These are phyloP conservation scores for Drosophila cardini DNA, from an alignment of 1,140 invertebrate genomes.

Conservation along the genomic window DNA sequence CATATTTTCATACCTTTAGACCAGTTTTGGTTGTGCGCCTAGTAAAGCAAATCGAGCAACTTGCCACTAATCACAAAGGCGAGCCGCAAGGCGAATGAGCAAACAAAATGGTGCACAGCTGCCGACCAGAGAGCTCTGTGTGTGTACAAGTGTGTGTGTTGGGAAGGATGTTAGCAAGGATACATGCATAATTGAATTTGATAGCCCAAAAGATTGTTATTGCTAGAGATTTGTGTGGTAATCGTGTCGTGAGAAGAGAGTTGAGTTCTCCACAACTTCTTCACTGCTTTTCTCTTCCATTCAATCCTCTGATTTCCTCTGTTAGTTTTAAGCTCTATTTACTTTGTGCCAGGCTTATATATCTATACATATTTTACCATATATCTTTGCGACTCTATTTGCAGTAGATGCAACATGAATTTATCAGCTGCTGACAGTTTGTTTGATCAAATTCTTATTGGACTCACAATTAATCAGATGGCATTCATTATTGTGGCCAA, in stretches of 20 bases:
- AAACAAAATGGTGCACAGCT: conserved; percentile 53
- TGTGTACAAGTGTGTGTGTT: conserved; percentile 1
- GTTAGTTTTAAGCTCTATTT: conserved; percentile 52
- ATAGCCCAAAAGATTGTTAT: conserved; percentile 71
- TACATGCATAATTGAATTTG: conserved; percentile 78
- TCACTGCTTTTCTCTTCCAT: conserved; percentile 4
- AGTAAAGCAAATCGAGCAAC: conserved; percentile 54
- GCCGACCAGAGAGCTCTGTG: conserved; percentile 8
- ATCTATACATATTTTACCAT: conserved; percentile 47
- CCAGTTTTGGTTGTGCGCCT: conserved; percentile 5
- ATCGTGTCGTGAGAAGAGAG: conserved; percentile 41
- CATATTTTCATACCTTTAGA: conserved; percentile 1
- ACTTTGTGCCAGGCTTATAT: conserved; percentile 38
- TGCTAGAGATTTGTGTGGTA: conserved; percentile 62
- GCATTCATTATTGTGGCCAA: conserved; percentile 48
- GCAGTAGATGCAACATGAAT: conserved; percentile 26
- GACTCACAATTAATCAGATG: conserved; percentile 57
- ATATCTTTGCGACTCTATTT: conserved; percentile 12
- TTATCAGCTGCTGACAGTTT: conserved; percentile 72
- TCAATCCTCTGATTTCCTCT: too few relatives aligned
- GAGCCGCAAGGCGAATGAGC: conserved; percentile 52
- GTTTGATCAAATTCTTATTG: conserved; percentile 55
- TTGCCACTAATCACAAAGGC: conserved; percentile 65
- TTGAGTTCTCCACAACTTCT: conserved; percentile 41
- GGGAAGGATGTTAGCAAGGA: conserved; percentile 43